These are phyloP conservation scores for Hyles lineata DNA, from an alignment of 2,888 invertebrate species.

Conservation along the genomic window DNA sequence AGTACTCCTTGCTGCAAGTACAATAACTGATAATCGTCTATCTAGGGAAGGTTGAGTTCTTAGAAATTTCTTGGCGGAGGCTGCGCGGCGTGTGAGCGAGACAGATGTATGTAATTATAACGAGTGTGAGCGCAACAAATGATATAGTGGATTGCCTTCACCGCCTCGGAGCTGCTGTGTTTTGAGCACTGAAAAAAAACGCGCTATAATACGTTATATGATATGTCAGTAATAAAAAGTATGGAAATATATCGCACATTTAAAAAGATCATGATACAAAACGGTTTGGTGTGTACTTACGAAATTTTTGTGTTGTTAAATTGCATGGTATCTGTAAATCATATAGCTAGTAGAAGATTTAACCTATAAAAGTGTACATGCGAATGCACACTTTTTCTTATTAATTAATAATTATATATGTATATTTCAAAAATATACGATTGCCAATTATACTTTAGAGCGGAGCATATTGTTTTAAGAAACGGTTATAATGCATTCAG, in stretches of 20 bases:
- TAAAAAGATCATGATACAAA: too few relatives aligned
- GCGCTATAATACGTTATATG: background rate
- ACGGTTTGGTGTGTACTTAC: too few relatives aligned
- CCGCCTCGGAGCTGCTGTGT: conserved; percentile 36
- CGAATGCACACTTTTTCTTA: too few relatives aligned
- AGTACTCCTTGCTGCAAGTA: background rate
- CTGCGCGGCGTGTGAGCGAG: conserved; percentile 57
- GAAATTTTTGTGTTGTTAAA: too few relatives aligned
- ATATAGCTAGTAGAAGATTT: too few relatives aligned
- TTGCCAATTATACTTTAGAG: too few relatives aligned
- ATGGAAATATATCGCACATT: too few relatives aligned
- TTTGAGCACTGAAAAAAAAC: conserved; percentile 8
- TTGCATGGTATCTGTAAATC: too few relatives aligned
- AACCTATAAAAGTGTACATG: too few relatives aligned
- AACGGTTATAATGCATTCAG: background rate
- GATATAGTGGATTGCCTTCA: conserved; percentile 71
- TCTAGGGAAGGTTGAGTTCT: conserved; percentile 51
- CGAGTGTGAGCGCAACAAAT: conserved; percentile 48
- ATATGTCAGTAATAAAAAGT: background rate
- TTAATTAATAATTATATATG: too few relatives aligned
- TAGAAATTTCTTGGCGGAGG: conserved; percentile 67
- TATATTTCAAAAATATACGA: too few relatives aligned
- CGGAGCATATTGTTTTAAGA: background rate
- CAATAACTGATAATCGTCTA: conserved; percentile 16
- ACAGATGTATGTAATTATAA: conserved; percentile 38